These are phyloP conservation scores for Drosophila phalerata DNA, from an alignment of 2,888 invertebrate species.

Conservation along the genomic window DNA sequence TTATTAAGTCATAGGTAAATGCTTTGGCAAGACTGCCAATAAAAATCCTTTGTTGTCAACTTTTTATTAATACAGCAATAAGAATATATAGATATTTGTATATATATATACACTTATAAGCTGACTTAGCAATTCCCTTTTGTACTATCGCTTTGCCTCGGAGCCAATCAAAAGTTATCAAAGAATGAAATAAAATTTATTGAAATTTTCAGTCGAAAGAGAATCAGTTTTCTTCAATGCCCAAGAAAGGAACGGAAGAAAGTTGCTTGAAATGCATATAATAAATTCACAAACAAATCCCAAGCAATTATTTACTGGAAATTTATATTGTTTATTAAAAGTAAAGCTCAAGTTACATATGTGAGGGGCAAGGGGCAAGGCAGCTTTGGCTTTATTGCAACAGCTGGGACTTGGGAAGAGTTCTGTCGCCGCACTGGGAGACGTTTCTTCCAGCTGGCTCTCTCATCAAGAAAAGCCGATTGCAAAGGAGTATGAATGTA, in stretches of 20 bases:
- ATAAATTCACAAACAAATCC: conserved; percentile 71
- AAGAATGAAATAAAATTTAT: conserved; percentile 32
- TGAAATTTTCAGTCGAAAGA: conserved; percentile 16
- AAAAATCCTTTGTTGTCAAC: conserved; percentile 12
- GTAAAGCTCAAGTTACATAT: conserved; percentile 51
- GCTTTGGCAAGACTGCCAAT: background rate
- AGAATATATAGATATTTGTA: background rate
- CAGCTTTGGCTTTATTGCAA: conserved; percentile 11
- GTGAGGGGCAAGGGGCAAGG: background rate
- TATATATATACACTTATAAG: background rate
- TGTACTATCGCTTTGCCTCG: conserved; percentile 11
- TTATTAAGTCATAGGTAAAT: background rate
- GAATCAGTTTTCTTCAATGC: conserved; percentile 21
- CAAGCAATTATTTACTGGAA: conserved; percentile 79
- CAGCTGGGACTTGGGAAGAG: conserved; percentile 35
- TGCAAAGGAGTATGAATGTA: conserved; percentile 1
- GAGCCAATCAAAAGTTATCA: conserved; percentile 50
- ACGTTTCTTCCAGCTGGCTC: background rate
- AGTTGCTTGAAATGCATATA: conserved; percentile 17
- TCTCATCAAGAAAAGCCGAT: background rate
- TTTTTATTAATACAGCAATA: background rate
- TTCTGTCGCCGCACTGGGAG: conserved; percentile 6
- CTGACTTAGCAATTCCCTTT: conserved; percentile 22
- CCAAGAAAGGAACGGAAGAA: background rate
- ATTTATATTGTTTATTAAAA: conserved; percentile 80